Percentiles rank a stretch among this genome's conserved stretches.
Conservation (phyloP, 1,140 invertebrate genomes). For the Penaeus japonicus region DNA sequence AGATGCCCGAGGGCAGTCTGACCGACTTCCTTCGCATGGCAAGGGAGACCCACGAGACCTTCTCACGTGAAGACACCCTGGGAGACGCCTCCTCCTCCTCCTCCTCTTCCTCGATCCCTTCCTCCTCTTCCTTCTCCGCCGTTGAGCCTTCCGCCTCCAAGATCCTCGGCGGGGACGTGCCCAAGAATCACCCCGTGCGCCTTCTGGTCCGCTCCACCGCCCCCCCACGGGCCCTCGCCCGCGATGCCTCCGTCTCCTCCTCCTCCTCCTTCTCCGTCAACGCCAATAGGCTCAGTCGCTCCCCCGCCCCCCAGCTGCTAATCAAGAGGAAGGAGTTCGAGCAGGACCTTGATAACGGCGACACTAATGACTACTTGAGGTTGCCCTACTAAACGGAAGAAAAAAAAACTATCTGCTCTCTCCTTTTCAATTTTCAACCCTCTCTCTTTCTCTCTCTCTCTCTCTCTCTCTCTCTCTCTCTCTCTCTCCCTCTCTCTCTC, state of each 20-base stretch:
- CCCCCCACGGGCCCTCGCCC: background rate
- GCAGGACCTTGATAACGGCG: conserved; percentile 45
- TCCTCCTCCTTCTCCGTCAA: background rate
- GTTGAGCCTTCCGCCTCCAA: background rate
- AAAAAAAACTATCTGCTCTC: background rate
- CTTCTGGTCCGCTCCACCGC: conserved; percentile 24
- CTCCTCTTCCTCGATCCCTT: background rate
- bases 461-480: too few species aligned
- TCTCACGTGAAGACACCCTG: background rate
- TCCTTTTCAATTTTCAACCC: too few species aligned
- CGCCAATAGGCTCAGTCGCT: background rate
- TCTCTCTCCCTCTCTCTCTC: too few species aligned
- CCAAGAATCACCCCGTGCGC: conserved; percentile 44
- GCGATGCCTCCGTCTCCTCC: too few species aligned
- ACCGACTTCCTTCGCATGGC: conserved; percentile 25
- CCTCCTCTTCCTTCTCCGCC: background rate
- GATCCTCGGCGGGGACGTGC: background rate
- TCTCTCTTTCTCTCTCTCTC: too few species aligned
- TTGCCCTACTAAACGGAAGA: conserved; percentile 16
- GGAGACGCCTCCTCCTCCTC: background rate
- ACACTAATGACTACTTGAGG: conserved; percentile 43
- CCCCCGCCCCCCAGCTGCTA: conserved; percentile 16
- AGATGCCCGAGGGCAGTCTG: conserved; percentile 4
- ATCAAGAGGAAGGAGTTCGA: conserved; percentile 46
- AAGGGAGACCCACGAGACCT: background rate